phyloP scores from a whole-genome alignment of 2,888 invertebrate genomes.

The Fissipunctia ypsillon region DNA sequence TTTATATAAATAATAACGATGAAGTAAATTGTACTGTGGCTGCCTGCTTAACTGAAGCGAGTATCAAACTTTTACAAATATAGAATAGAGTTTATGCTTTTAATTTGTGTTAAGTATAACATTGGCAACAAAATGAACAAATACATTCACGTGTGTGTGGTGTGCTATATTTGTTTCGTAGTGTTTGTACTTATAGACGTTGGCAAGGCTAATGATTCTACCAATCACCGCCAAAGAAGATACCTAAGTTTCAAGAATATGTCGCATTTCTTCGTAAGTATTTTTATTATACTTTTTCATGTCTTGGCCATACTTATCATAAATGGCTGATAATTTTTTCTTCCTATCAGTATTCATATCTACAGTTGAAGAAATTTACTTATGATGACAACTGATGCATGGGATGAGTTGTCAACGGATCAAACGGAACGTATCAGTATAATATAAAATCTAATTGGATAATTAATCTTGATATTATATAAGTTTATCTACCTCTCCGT shows the following conservation, averaged over 20 bases:
- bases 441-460: not conserved
- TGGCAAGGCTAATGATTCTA: conserved; percentile 73
- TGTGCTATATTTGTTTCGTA: conserved; percentile 77
- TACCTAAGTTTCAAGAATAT: conserved; percentile 81
- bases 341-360: not conserved
- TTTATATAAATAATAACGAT: conserved; percentile 43
- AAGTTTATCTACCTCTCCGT: no score
- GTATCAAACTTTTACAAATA: conserved; percentile 33
- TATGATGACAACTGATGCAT: not conserved
- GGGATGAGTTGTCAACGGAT: not conserved
- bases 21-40: conserved; percentile 45
- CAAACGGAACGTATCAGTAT: not conserved
- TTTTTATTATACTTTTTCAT: not conserved
- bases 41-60: conserved; percentile 38
- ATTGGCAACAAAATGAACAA: conserved; percentile 66
- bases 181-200: conserved; percentile 74
- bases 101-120: conserved; percentile 4
- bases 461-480: no score
- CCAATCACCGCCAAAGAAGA: conserved; percentile 72
- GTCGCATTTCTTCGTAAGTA: conserved; percentile 84
- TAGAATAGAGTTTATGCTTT: conserved; percentile 8
- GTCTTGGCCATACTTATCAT: not conserved
- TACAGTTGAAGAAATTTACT: not conserved
- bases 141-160: conserved; percentile 71
- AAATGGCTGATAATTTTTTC: not conserved